phyloP scores from a whole-genome alignment of 2,888 invertebrate genomes.

The Stratiomys singularior region DNA sequence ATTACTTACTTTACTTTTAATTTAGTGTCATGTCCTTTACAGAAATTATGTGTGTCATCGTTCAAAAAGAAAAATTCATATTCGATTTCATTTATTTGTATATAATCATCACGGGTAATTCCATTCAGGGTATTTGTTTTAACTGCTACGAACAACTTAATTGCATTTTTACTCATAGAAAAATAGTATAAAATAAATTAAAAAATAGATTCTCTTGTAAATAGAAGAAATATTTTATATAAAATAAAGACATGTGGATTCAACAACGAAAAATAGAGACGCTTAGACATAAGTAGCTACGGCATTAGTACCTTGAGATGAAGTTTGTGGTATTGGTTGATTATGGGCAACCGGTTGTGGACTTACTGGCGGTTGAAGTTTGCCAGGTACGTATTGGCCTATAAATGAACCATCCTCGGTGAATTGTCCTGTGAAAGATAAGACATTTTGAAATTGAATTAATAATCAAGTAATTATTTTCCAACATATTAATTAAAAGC shows the following conservation, averaged over 20 bases:
- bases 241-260: conserved; percentile 34
- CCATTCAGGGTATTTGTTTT: background rate
- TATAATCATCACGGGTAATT: too few relatives aligned
- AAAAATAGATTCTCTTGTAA: conserved; percentile 27
- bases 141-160: conserved; percentile 5
- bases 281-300: conserved; percentile 75
- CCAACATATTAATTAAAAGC: too few relatives aligned
- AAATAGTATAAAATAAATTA: conserved; percentile 36
- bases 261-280: conserved; percentile 8
- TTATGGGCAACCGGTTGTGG: conserved; percentile 65
- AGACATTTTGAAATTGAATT: background rate
- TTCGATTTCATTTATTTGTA: too few relatives aligned
- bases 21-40: too few relatives aligned
- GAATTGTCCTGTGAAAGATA: conserved; percentile 72
- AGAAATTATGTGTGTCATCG: too few relatives aligned
- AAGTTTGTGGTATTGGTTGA: conserved; percentile 66
- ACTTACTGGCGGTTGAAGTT: conserved; percentile 72
- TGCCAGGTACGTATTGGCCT: conserved; percentile 93
- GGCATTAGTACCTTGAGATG: conserved; percentile 66
- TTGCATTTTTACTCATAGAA: background rate
- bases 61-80: too few relatives aligned
- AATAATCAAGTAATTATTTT: too few relatives aligned
- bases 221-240: conserved; percentile 37
- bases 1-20: too few relatives aligned
- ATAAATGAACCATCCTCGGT: conserved; percentile 98